Conservation (phyloP, 1,140 invertebrate species). For the Drosophila setifemur region DNA sequence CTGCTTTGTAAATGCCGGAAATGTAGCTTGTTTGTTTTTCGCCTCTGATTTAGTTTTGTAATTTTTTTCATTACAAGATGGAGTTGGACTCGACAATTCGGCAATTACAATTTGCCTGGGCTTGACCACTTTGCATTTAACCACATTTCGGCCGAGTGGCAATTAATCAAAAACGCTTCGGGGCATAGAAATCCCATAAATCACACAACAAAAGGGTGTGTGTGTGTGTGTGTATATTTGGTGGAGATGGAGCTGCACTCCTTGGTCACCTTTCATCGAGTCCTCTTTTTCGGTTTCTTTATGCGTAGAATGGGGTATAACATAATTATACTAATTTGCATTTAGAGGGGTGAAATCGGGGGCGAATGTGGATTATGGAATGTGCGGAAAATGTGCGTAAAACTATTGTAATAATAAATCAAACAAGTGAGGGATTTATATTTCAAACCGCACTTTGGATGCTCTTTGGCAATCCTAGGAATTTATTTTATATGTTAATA, state of each 20-base stretch:
- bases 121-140: constrained; percentile 41
- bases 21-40: constrained; percentile 53
- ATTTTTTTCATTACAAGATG: constrained; percentile 44
- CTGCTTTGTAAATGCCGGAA: constrained; percentile 63
- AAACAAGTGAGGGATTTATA: constrained; percentile 25
- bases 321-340: constrained; percentile 77
- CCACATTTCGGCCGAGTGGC: constrained; percentile 12
- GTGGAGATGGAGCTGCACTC: constrained; percentile 28
- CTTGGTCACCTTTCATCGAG: constrained; percentile 38
- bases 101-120: constrained; percentile 26
- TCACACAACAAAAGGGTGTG: constrained; percentile 35
- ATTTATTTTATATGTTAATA: too few relatives aligned
- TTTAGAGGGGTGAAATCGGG: constrained; percentile 47
- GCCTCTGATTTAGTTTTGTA: constrained; percentile 20
- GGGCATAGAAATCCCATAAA: constrained; percentile 50
- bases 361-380: constrained; percentile 12
- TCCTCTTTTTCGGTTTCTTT: constrained; percentile 9
- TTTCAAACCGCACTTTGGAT: not conserved
- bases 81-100: constrained; percentile 39
- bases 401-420: constrained; percentile 70
- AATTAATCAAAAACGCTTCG: constrained; percentile 65
- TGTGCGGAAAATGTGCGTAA: constrained; percentile 57
- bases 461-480: not conserved
- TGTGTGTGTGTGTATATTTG: not conserved
- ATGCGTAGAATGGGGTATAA: constrained; percentile 34